A percentile compares a stretch with the other conserved stretches of the same genome.
These are phyloP conservation scores for Oryzias melastigma DNA, from an alignment of 2,113 vertebrate species.

Conservation along the genomic window DNA sequence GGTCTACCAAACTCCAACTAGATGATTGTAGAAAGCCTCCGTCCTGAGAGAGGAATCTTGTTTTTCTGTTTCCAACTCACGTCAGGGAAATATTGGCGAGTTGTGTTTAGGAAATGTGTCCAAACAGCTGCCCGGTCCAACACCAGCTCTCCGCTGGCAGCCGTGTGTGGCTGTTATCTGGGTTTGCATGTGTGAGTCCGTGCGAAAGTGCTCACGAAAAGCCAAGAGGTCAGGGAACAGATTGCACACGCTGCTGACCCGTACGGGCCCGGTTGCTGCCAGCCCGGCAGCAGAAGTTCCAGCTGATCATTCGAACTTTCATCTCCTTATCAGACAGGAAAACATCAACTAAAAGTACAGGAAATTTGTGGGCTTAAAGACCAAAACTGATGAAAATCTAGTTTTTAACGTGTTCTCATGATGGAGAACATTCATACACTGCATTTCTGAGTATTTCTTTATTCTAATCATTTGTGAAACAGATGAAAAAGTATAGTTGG, in stretches of 20 bases:
- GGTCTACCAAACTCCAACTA: conserved; percentile 13
- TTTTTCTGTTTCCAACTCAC: conserved; percentile 33
- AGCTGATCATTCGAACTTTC: conserved; percentile 28
- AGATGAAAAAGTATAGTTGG: too few relatives aligned
- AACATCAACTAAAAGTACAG: conserved; percentile 23
- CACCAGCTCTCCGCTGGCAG: conserved; percentile 47
- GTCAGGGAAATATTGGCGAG: conserved; percentile 52
- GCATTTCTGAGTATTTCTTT: too few relatives aligned
- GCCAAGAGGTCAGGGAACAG: conserved; percentile 66
- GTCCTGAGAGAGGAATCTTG: conserved; percentile 33
- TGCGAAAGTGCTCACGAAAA: conserved; percentile 32
- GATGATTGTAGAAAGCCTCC: conserved; percentile 20
- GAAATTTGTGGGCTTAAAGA: conserved; percentile 1
- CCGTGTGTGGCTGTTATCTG: conserved; percentile 44
- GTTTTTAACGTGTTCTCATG: too few relatives aligned
- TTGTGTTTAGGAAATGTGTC: conserved; percentile 43
- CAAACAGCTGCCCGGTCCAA: conserved; percentile 41
- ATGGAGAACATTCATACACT: too few relatives aligned
- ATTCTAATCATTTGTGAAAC: too few relatives aligned
- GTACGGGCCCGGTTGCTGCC: conserved; percentile 21
- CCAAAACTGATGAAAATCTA: too few relatives aligned
- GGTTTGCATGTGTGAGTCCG: conserved; percentile 1
- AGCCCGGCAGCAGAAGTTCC: conserved; percentile 25
- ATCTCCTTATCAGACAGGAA: conserved; percentile 14
- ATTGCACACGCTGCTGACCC: conserved; percentile 41